These are phyloP conservation scores for Hydrotaea cyrtoneurina DNA, from an alignment of 2,888 invertebrate species.

Conservation along the genomic window DNA sequence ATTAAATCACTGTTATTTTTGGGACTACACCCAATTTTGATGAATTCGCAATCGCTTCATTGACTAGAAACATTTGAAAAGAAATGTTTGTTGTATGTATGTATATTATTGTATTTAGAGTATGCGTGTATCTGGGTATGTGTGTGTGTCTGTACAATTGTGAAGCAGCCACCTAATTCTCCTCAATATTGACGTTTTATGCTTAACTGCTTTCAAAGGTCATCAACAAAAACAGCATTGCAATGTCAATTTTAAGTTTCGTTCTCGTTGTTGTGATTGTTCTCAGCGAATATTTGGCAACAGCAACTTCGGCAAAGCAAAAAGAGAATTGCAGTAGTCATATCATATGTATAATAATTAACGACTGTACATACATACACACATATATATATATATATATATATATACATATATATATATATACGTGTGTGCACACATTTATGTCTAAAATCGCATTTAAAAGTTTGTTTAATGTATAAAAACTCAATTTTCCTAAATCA, in stretches of 20 bases:
- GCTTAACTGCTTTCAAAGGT: constrained; percentile 53
- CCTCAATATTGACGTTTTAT: constrained; percentile 51
- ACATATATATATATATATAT: neutral
- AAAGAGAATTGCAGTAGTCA: neutral
- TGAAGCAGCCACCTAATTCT: constrained; percentile 23
- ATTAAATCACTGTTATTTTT: neutral
- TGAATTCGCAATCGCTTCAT: constrained; percentile 24
- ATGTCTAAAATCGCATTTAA: too few relatives aligned
- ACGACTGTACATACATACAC: neutral
- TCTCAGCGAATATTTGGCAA: neutral
- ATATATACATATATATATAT: neutral
- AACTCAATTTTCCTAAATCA: too few relatives aligned
- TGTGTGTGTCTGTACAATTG: constrained; percentile 14
- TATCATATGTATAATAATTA: neutral
- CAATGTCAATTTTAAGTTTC: constrained; percentile 43
- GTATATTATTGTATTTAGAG: too few relatives aligned
- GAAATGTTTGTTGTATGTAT: neutral
- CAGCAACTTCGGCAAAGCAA: neutral
- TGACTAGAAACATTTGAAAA: constrained; percentile 23
- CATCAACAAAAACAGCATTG: constrained; percentile 54
- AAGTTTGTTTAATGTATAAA: too few relatives aligned
- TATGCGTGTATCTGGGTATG: constrained; percentile 1
- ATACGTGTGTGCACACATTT: neutral
- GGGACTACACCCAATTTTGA: constrained; percentile 1
- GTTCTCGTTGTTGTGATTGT: constrained; percentile 27